Evolutionary conservation across 92 coral and sea anemone species (phyloP).

Genomic region (Bergia sp.): DNA sequence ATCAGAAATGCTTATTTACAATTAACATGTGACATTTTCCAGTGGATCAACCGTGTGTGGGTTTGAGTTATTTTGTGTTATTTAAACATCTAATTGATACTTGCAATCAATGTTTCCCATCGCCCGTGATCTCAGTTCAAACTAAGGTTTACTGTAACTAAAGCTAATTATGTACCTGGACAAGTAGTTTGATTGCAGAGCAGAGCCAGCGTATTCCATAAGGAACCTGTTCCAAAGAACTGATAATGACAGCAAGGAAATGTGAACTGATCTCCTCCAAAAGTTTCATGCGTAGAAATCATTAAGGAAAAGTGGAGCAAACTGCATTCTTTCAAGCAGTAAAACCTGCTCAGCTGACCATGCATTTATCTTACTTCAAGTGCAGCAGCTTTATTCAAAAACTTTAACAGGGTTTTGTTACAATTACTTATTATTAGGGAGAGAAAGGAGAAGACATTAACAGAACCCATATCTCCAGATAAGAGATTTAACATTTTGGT

Average conservation of each 20-base stretch:
- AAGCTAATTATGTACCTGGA: constrained; percentile 59
- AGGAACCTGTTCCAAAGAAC: constrained; percentile 83
- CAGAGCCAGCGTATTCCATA: constrained; percentile 98
- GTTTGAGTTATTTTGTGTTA: no score
- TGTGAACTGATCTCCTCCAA: constrained; percentile 71
- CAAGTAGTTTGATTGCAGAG: constrained; percentile 77
- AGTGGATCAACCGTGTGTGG: no score
- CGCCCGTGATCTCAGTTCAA: background rate
- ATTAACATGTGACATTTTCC: no score
- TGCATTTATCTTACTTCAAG: background rate
- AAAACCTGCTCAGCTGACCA: background rate
- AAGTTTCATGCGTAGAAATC: constrained; percentile 64
- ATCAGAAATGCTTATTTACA: no score
- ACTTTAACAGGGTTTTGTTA: no score
- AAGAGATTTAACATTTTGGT: no score
- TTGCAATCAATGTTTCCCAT: no score
- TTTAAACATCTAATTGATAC: no score
- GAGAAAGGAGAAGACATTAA: no score
- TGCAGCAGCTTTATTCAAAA: background rate
- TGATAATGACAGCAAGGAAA: constrained; percentile 78
- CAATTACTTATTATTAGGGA: no score
- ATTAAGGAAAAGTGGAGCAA: constrained; percentile 64
- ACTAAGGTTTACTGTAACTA: background rate
- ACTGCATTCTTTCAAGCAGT: background rate
- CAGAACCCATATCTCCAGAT: no score